A percentile compares a stretch with the other conserved stretches of the same genome.
phyloP scores from a whole-genome alignment of 2,797 vertebrate species.

The Thripadectes ignobilis region DNA sequence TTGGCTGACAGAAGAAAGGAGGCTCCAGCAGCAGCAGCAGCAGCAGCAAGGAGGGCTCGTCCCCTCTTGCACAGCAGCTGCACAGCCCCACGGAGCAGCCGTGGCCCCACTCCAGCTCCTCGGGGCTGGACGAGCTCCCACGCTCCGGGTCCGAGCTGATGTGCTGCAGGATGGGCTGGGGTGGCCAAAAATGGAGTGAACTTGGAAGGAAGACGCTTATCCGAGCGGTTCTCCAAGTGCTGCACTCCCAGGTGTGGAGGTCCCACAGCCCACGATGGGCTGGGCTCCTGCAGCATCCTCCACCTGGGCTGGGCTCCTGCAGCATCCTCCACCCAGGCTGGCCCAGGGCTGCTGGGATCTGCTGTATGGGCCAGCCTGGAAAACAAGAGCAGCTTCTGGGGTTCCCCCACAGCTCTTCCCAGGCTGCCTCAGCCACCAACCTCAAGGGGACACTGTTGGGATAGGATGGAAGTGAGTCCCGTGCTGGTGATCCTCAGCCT shows the following conservation, averaged over 20 bases:
- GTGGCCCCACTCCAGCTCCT: accelerated
- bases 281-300: no score
- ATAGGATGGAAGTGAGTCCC: neutral
- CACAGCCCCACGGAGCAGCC: neutral
- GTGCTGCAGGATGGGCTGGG: neutral
- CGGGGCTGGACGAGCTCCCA: neutral
- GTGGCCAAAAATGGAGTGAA: accelerated
- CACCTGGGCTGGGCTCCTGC: neutral
- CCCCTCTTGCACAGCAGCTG: neutral
- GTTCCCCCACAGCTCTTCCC: neutral
- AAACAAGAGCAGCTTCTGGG: neutral
- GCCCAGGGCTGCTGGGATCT: neutral
- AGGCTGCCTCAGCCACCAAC: neutral
- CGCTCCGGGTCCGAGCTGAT: neutral
- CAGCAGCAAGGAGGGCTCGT: neutral
- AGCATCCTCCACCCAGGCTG: neutral
- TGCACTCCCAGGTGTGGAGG: neutral
- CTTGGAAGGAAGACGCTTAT: neutral
- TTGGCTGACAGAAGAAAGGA: slow-evolving; percentile 64
- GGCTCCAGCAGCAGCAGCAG: neutral
- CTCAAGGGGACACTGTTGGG: slow-evolving; percentile 59
- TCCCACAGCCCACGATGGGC: neutral
- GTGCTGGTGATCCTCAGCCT: neutral
- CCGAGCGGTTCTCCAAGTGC: accelerated
- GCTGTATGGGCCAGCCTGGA: neutral